Evolutionary conservation across 2,797 vertebrate species (phyloP), one percentile per base, ranked within the genome.

Genomic region (Gallinago stenura): DNA sequence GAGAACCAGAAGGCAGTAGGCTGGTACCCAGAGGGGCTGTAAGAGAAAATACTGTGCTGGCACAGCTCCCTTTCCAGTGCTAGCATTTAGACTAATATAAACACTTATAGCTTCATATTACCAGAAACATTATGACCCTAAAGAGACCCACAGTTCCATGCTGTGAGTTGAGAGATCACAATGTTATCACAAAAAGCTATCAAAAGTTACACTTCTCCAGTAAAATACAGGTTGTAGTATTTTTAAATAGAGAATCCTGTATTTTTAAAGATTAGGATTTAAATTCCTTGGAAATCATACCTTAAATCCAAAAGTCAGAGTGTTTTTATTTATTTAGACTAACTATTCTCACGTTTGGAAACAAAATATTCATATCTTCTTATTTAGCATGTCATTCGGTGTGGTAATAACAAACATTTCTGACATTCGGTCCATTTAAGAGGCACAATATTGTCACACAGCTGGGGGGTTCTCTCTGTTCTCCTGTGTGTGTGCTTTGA

Each of bases 381-480:
- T 66, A 6, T 73, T 83, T 88, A 66, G 14, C 1, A 4, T 35
- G 24, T 54, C 31, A 56, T n/a, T 77, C 39, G 21, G 2, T 41
- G 22, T 39, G 7, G 8, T 26, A 76, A 45, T 9, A n/a, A 7
- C 21, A 77, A 53, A 30, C 2, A 12, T 48, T 82, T 66, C 66
- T 58, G 56, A 66, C 76, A 28, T 8, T 16, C 0, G 0, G 5
- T 90, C 18, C 3, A 9, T 87, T 81, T 41, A 21, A 51, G 33
- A 43, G 43, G 20, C 1, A 3, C 1, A 0, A 1, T 56, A 7
- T 17, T 61, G 12, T 31, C 30, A 28, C 15, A 20, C 6, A 46
- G 31, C 33, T 76, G 58, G 4, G n/a, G 69, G 62, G 31, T 69
- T 35, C 51, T 56, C 22, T 46, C 73, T 76, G 4, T 46, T 76